Evolutionary conservation across 2,888 invertebrate genomes (phyloP), one percentile per base, ranked within the genome.

Genomic region (Mallateleia sp.): DNA sequence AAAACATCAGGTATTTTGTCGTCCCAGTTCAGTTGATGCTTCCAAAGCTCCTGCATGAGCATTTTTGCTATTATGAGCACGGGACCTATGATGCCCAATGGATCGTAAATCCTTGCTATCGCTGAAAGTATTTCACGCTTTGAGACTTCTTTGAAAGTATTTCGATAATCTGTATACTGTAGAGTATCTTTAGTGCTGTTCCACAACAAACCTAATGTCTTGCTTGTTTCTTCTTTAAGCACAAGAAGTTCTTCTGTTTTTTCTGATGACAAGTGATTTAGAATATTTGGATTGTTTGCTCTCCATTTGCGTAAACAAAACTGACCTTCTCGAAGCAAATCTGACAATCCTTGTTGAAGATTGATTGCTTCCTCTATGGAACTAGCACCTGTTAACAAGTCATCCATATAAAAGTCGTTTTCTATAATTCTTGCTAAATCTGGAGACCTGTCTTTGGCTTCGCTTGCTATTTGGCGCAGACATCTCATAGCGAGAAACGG

Each of bases 71-170:
- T 69, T 1, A 89, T 77, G 0, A 88, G 24, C 3, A 89, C 25
- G 15, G 89, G 89, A 7, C 84, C 74, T 0, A 89, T 24, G 0
- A 83, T 25, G 1, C 89, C 88, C 14, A 87, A 38, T 0, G 89
- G 85, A 50, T 90, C 89, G 38, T 80, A 89, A 0, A 89, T 77
- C 47, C 75, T 85, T 4, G 86, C 83, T 24, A 89, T 84, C 9
- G 52, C 69, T 2, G 88, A 89, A 0, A 89, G 32, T 0, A 88
- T 60, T 1, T 22, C 15, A 2, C 84, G 56, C 34, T 88, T 87
- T 9, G 87, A 85, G 0, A 72, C 20, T 0, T 62, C 45, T 4
- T n/a, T 22, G 2, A 14, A 3, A 0, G 0, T 20, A 28, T 62
- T 66, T 20, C 18, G 15, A 15, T 45, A 45, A 24, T 38, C 4